Evolutionary conservation across 2,797 vertebrate genomes (phyloP), one percentile per base, ranked within the genome.

Genomic region (Eulemur rubriventer): DNA sequence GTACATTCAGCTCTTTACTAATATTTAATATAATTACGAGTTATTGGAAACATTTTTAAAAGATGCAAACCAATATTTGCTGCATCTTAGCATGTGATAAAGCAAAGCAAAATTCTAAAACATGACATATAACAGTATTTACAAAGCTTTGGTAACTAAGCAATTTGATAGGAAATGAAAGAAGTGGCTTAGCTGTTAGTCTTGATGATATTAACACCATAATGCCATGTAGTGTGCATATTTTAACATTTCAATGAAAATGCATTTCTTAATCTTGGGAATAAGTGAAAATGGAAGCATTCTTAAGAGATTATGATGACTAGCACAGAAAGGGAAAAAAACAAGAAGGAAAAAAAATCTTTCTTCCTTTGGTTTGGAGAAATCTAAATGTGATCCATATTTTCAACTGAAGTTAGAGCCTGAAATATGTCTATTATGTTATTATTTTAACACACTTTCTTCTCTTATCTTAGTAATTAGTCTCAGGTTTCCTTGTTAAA

Each of bases 201-300:
- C 85, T 96, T 97, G 59, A 96, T 94, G 76, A 84, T 79, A 97
- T 94, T 93, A 97, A 95, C 30, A 96, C 26, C 76, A 73, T 69
- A 96, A 97, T 95, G 89, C 26, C 18, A 92, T 59, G 75, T 30
- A 75, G 30, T 38, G 59, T 91, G 63, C 59, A 80, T 97, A 95
- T 94, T 78, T 96, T 96, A 97, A 98, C 57, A 95, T 94, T 95
- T 95, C 87, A 96, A 95, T 59, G 41, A 89, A 94, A 96, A 95
- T 57, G 91, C 55, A 95, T 92, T 98, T 84, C 82, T 96, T 80
- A 65, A 10, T 98, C 96, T 95, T 70, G 46, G 95, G 67, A 95
- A 86, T 75, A 98, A 93, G 65, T 92, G 86, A 94, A 97, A 97
- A 57, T 2, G 96, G 67, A 83, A 92, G 41, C n/a, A 50, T 80